Evolutionary conservation across 2,888 invertebrate species (phyloP).

Genomic region (Harpagoxenus sublaevis): DNA sequence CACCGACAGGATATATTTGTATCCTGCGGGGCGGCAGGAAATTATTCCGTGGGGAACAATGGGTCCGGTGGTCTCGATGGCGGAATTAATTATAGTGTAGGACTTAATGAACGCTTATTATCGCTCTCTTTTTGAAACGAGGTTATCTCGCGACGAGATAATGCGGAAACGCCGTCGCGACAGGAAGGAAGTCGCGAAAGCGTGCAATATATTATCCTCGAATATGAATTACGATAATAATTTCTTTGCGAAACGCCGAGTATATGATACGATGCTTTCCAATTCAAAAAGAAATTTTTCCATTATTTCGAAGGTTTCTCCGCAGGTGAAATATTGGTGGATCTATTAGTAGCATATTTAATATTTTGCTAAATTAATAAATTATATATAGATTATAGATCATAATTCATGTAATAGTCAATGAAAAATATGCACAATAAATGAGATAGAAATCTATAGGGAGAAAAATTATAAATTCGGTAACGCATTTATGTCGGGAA

Average conservation of each 20-base stretch:
- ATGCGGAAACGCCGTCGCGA: conserved; percentile 15
- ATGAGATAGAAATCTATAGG: neutral
- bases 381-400: neutral
- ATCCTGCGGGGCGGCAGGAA: conserved; percentile 19
- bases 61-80: conserved; percentile 35
- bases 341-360: conserved; percentile 6
- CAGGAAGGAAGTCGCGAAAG: conserved; percentile 10
- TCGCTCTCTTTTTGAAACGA: conserved; percentile 23
- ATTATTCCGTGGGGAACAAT: conserved; percentile 50
- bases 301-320: neutral
- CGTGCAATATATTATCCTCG: neutral
- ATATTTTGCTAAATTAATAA: neutral
- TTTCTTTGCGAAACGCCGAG: conserved; percentile 5
- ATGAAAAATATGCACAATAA: neutral
- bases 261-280: neutral
- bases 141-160: conserved; percentile 30
- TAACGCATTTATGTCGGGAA: neutral
- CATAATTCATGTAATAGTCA: neutral
- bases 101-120: conserved; percentile 52
- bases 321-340: neutral
- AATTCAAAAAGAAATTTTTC: neutral
- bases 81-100: conserved; percentile 51
- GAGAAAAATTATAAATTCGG: neutral
- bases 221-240: conserved; percentile 21
- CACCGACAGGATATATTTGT: conserved; percentile 34